Base-by-base conservation (phyloP, 2,888 invertebrate species). In the Megaustenia siamemsis region DNA sequence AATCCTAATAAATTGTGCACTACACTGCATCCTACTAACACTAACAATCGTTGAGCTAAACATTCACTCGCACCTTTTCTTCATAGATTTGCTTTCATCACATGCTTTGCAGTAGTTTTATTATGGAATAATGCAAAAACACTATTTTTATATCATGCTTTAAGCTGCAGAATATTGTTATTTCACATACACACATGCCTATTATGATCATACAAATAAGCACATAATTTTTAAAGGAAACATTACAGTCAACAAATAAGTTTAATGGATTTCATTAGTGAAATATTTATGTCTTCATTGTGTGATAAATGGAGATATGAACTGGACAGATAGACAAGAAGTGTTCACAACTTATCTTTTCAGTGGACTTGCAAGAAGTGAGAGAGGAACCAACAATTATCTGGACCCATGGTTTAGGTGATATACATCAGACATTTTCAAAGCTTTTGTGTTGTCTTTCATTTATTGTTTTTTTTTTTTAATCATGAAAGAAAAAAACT, bases 381-480 rank as follows among this genome's bases (percentile, higher is more conserved):
- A 63, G 83, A 77, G 83, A 83, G 83, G 83, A 83, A 40, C 83
- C 83, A 10, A 77, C 83, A 45, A 83, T 83, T 60, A 77, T 83
- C 83, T 83, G 83, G 83, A 83, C 83, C 66, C 83, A 83, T 45
- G 83, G 83, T 77, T 83, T 83, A 83, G 83, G 83, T 83, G 83
- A 83, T 32, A 69, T 12, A 18, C 63, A 71, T 71, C 8, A 71
- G 4, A 28, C 12, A 63, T 66, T 77, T 77, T 66, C 78, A 77
- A n/a, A 60, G 40, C 56, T 38, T 12, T 38, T 38, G 32, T 75
- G 49, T 38, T 75, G 75, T 53, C 75, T 77, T 73, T 49, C 4
- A 28, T 0, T 49, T 49, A 32, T 8, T 45, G 24, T 71, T n/a
- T n/a, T n/a, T n/a, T n/a, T n/a, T n/a, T n/a, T n/a, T n/a, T n/a